Base-by-base conservation (phyloP, 1,140 invertebrate genomes). In the Camponotus vicinus region DNA sequence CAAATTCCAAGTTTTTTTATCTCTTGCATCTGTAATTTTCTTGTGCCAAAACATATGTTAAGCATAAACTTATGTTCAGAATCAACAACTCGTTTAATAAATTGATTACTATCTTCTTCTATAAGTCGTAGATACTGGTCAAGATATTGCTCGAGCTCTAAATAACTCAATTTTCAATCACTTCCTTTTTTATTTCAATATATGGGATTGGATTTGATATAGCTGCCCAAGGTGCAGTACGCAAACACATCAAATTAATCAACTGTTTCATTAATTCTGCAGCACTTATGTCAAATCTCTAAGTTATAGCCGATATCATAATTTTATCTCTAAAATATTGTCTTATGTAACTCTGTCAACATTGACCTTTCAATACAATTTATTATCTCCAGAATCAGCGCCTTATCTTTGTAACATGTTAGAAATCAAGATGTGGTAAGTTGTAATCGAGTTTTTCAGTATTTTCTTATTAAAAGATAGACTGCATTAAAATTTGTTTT, bases 261-360 rank as follows among this genome's bases (percentile, higher is more conserved):
- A 98, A 94, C 5, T 97, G 95, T 40, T 96, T 96, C 94, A 98
- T 96, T 37, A 98, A 93, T 94, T 97, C 97, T 15, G 95, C 96
- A 18, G 97, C 97, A 94, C 96, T 96, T 77, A 96, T 95, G 91
- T 98, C 98, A 88, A 98, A 96, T 89, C 97, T 96, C 86, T 96
- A 96, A 11, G 96, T 96, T 57, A 98, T 96, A 9, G 97, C 97
- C 75, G 96, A 95, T 8, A 98, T 96, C 94, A 98, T 96, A 37
- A 98, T 94, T 91, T 97, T 96, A 95, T 99, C 98, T 91, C 98
- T 27, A 27, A 27, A 27, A 27, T 27, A 0, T 27, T 27, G 27
- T 98, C 97, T 92, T 98, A 97, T 92, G 98, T 97, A 91, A 98
- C 98, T 87, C 98, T 96, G 91, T 98, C 97, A 92, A 97, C 97